Evolutionary conservation across 2,888 invertebrate species (phyloP), one percentile per base, ranked within the genome.

Genomic region (Ormyrus thymus): DNA sequence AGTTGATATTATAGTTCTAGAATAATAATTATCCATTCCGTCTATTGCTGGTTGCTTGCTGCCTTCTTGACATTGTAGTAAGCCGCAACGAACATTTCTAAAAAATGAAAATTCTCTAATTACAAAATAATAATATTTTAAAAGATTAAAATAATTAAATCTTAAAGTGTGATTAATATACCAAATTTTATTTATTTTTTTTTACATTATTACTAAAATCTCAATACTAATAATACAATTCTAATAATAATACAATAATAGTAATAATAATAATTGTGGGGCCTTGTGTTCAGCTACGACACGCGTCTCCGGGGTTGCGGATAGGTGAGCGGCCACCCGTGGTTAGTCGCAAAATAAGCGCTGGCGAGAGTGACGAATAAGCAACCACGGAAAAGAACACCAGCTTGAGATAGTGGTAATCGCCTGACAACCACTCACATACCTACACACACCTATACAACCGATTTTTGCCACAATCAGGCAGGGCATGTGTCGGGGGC

Each of bases 61-160:
- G 10, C 98, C 99, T 78, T 94, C 93, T 89, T 97, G 96, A 90
- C 99, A 99, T 89, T 99, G 99, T 82, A 99, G 92, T 0, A 98
- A 95, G 11, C 99, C 99, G 89, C 99, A 99, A 84, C 94, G 93
- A 48, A 97, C 95, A 90, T 99, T 97, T 87, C 97, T 97, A 87
- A 53, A 84, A 55, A n/a, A 55, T 55, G 2, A n/a, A 55, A 55
- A 15, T 58, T 58, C 15, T 29, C 13, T 13, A 58, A 58, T 15
- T 7, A 13, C 29, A 1, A 29, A 29, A 1, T 29, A 29, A 29
- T 29, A 29, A 29, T 29, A 29, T 29, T 29, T 29, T 29, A 29
- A 29, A 29, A 29, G 29, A 29, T 29, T 29, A 29, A 29, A 29
- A 29, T 29, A 29, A 29, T 29, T 1, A 29, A 29, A 29, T 29